phyloP scores from a whole-genome alignment of 37 sponge, comb jelly and placozoan genomes.

The Ephydatia muelleri region DNA sequence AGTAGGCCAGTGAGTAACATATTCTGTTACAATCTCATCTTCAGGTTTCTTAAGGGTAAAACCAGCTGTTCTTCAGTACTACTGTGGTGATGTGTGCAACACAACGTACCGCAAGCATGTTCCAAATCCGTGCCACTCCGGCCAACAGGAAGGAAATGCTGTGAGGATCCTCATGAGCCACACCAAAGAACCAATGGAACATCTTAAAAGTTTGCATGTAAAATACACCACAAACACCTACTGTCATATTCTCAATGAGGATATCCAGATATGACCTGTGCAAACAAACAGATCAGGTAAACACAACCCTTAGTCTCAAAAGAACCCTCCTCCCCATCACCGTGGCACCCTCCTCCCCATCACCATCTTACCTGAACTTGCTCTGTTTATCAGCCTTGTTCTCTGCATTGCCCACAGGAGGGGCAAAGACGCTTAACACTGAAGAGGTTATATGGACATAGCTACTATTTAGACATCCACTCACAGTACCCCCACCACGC shows the following conservation, averaged over 20 bases:
- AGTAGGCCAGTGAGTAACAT: constrained; percentile 69
- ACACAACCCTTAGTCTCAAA: background rate
- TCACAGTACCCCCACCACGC: background rate
- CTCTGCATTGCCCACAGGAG: constrained; percentile 29
- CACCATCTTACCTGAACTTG: constrained; percentile 12
- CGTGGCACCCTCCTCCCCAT: background rate
- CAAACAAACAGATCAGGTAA: background rate
- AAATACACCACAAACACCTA: too few relatives aligned
- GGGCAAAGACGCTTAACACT: constrained; percentile 21
- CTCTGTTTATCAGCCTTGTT: constrained; percentile 15
- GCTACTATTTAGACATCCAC: background rate
- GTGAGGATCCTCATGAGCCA: constrained; percentile 50
- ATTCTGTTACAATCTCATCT: constrained; percentile 47
- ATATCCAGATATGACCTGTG: constrained; percentile 50
- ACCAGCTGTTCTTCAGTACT: background rate
- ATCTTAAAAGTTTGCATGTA: too few relatives aligned
- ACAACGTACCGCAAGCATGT: constrained; percentile 53
- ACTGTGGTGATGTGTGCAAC: background rate
- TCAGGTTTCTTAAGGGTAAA: constrained; percentile 51
- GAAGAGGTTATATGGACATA: background rate
- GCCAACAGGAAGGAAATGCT: constrained; percentile 55
- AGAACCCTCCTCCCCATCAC: background rate
- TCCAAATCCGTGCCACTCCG: constrained; percentile 70
- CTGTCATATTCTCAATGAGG: constrained; percentile 34
- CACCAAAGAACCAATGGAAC: too few relatives aligned